Evolutionary conservation across 2,113 vertebrate species (phyloP).

Genomic region (Xerus inauris): DNA sequence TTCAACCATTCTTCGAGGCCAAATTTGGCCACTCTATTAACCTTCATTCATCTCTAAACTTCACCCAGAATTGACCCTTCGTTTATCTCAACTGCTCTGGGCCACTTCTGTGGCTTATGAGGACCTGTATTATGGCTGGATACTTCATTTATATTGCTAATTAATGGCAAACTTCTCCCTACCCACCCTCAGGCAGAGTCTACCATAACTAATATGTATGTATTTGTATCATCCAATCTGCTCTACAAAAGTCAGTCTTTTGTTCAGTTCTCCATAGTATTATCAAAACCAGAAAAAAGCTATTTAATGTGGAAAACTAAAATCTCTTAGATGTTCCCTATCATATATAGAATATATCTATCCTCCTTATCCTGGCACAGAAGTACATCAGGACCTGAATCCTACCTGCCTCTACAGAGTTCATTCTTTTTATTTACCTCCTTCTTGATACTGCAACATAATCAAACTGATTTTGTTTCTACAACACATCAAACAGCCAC

Average conservation of each 20-base stretch:
- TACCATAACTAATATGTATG: neutral
- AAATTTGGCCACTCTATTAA: neutral
- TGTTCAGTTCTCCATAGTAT: neutral
- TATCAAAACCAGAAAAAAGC: neutral
- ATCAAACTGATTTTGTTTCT: neutral
- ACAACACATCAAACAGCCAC: neutral
- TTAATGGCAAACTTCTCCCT: neutral
- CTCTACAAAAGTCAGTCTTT: neutral
- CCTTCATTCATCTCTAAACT: neutral
- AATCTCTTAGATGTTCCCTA: neutral
- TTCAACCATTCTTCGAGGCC: neutral
- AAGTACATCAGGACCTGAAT: neutral
- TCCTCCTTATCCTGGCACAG: neutral
- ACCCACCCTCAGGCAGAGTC: neutral
- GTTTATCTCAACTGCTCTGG: neutral
- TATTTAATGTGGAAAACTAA: neutral
- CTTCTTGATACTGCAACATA: neutral
- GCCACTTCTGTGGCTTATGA: neutral
- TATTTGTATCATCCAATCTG: neutral
- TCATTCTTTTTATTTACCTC: neutral
- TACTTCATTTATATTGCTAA: neutral
- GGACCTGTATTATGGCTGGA: neutral
- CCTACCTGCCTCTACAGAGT: neutral
- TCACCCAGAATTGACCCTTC: neutral
- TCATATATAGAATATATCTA: fast-evolving